Conservation (phyloP, 2,113 vertebrate genomes). For the Microcebus tavaratra region DNA sequence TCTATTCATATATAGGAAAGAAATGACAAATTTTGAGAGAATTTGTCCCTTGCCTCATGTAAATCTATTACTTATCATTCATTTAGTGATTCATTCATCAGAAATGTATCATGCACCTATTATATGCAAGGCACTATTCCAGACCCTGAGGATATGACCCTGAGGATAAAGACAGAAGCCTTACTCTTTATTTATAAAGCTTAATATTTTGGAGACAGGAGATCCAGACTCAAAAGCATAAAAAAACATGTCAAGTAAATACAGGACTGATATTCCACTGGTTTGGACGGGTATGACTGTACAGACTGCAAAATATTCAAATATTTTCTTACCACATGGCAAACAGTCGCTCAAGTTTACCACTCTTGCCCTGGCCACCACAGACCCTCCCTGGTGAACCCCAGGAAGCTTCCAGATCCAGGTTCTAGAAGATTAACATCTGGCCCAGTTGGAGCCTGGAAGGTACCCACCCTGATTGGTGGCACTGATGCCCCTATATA, state of each 20-base stretch:
- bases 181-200: neutral
- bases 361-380: neutral
- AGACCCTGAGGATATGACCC: neutral
- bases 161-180: neutral
- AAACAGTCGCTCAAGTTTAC: neutral
- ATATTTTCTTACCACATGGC: neutral
- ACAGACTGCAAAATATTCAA: neutral
- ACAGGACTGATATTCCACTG: neutral
- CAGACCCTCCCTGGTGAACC: neutral
- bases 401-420: neutral
- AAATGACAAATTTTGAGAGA: neutral
- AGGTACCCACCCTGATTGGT: neutral
- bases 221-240: neutral
- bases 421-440: neutral
- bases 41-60: neutral
- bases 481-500: neutral
- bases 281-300: accelerated
- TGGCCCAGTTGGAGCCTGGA: neutral
- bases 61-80: neutral
- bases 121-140: neutral
- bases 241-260: neutral
- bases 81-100: neutral
- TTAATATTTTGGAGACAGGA: neutral
- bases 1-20: neutral
- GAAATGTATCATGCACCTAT: neutral